Percentiles rank a stretch among this genome's conserved stretches.
Conservation (phyloP, 2,113 vertebrate genomes). For the Gadus macrocephalus region DNA sequence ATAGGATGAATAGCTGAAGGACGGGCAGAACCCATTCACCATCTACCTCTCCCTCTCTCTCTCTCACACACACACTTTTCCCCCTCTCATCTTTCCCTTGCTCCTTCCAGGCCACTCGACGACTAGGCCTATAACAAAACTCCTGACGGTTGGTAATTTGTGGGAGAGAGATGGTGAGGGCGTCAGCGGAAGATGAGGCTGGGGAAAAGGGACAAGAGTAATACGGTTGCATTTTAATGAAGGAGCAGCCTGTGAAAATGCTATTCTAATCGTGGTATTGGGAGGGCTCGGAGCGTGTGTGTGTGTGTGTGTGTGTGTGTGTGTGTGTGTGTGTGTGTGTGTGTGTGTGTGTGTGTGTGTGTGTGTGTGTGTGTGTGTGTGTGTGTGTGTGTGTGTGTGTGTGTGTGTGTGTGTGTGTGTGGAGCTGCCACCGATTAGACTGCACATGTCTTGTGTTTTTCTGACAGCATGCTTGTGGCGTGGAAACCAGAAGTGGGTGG, state of each 20-base stretch:
- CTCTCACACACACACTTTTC: neutral
- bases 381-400: constrained; percentile 17
- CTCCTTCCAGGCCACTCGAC: constrained; percentile 26
- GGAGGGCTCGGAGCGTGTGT: constrained; percentile 6
- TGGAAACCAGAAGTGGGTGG: too few relatives aligned
- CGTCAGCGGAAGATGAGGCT: constrained; percentile 4
- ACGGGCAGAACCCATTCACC: neutral
- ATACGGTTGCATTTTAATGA: constrained; percentile 37
- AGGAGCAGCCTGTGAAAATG: constrained; percentile 39
- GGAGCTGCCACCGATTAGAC: neutral
- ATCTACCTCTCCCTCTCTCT: neutral
- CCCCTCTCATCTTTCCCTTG: constrained; percentile 12
- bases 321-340: constrained; percentile 2
- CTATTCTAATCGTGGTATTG: constrained; percentile 5
- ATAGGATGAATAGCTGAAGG: neutral
- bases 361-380: neutral
- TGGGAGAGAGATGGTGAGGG: constrained; percentile 1
- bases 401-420: neutral
- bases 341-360: neutral
- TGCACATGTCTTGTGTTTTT: too few relatives aligned
- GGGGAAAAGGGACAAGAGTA: constrained; percentile 19
- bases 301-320: constrained; percentile 2
- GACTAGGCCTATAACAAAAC: constrained; percentile 36
- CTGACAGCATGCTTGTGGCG: too few relatives aligned
- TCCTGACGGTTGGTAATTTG: constrained; percentile 35